phyloP scores from a whole-genome alignment of 2,113 vertebrate genomes.

The Stercorarius parasiticus region DNA sequence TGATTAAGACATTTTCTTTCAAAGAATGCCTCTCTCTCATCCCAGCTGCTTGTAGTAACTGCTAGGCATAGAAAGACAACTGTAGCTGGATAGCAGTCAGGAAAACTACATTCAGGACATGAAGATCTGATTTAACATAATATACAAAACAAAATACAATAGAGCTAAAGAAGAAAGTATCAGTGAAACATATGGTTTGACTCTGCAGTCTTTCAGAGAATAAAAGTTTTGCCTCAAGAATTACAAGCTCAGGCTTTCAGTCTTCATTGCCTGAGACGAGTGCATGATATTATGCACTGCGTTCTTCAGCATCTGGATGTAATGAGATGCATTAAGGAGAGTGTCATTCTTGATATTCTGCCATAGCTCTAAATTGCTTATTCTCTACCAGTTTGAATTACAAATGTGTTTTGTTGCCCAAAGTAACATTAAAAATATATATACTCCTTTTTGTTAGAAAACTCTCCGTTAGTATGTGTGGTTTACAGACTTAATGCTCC shows the following conservation, averaged over 20 bases:
- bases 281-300: conserved; percentile 44
- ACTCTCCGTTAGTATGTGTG: neutral
- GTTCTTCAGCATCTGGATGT: conserved; percentile 40
- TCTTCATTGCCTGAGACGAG: conserved; percentile 28
- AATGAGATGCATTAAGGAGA: conserved; percentile 57
- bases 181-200: conserved; percentile 21
- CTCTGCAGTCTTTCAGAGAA: neutral
- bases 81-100: neutral
- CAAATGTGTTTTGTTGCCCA: conserved; percentile 55
- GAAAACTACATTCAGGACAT: neutral
- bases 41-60: neutral
- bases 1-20: neutral
- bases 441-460: neutral
- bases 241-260: conserved; percentile 30
- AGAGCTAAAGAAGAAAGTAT: neutral
- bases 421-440: conserved; percentile 48
- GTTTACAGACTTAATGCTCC: neutral
- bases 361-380: conserved; percentile 49
- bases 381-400: conserved; percentile 45
- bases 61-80: neutral
- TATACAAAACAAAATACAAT: neutral
- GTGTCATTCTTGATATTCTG: conserved; percentile 46
- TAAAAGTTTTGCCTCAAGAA: conserved; percentile 34
- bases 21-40: neutral
- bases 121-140: conserved; percentile 1